Conservation (phyloP, 2,888 invertebrate species). For the Agriopis leucophaearia region DNA sequence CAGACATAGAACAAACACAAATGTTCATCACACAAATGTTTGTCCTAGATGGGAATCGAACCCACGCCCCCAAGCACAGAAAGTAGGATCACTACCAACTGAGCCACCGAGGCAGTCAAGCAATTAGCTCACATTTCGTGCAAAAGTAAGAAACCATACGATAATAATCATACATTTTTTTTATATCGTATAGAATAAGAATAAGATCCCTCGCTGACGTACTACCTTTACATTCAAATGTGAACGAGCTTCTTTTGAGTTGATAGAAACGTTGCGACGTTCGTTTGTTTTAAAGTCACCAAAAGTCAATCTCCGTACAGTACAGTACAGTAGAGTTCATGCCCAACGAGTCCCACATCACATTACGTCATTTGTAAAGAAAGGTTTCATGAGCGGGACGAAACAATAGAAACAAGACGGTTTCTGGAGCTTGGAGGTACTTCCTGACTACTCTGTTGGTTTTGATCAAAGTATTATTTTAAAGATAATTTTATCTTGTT, state of each 20-base stretch:
- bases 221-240: slow-evolving; percentile 39
- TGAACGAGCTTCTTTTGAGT: slow-evolving; percentile 34
- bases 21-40: no score
- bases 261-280: slow-evolving; percentile 13
- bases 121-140: no score
- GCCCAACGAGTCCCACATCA: slow-evolving; percentile 4
- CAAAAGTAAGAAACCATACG: no score
- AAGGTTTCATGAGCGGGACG: not conserved
- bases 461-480: not conserved
- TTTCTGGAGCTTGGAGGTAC: not conserved
- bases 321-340: no score
- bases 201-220: slow-evolving; percentile 19
- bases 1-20: no score
- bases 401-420: slow-evolving; percentile 3
- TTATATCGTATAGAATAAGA: not conserved
- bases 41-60: no score
- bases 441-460: not conserved
- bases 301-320: no score
- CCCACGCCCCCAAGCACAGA: no score
- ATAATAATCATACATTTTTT: no score
- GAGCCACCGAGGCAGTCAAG: no score
- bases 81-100: no score
- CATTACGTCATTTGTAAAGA: not conserved
- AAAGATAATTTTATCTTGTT: not conserved
- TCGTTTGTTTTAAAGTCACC: slow-evolving; percentile 21